phyloP scores from a whole-genome alignment of 1,140 invertebrate species.

The Chironomus tepperi region DNA sequence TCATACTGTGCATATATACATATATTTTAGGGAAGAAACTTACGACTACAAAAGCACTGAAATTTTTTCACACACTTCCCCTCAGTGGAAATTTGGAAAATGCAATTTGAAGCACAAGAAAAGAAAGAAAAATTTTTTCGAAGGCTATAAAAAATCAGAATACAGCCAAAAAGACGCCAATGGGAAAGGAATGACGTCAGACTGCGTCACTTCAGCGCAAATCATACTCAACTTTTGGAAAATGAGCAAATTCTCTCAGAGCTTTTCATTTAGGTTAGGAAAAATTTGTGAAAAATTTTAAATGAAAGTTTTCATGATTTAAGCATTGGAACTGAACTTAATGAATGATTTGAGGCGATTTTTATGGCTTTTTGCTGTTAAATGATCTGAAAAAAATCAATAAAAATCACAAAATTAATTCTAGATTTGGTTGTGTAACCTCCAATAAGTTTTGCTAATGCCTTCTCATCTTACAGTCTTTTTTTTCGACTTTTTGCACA shows the following conservation, averaged over 20 bases:
- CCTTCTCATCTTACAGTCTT: background rate
- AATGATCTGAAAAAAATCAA: background rate
- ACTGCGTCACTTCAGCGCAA: conserved; percentile 20
- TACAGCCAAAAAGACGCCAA: conserved; percentile 14
- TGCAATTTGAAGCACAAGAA: background rate
- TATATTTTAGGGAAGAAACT: background rate
- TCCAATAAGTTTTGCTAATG: background rate
- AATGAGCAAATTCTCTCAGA: background rate
- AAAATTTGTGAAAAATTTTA: background rate
- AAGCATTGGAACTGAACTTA: too few species aligned
- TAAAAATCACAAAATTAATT: background rate
- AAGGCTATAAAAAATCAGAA: conserved; percentile 3
- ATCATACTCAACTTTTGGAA: background rate
- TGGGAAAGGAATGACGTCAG: conserved; percentile 3
- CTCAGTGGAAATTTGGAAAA: background rate
- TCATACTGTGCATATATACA: background rate
- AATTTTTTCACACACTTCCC: too few species aligned
- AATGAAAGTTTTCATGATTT: background rate
- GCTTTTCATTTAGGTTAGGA: background rate
- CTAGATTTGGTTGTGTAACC: conserved; percentile 10
- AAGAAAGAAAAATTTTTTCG: background rate
- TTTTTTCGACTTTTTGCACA: conserved; percentile 18
- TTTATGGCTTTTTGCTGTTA: too few species aligned
- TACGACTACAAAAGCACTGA: background rate
- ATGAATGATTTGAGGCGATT: too few species aligned